Evolutionary conservation across 2,113 vertebrate species (phyloP).

Genomic region (Hylia prasina): DNA sequence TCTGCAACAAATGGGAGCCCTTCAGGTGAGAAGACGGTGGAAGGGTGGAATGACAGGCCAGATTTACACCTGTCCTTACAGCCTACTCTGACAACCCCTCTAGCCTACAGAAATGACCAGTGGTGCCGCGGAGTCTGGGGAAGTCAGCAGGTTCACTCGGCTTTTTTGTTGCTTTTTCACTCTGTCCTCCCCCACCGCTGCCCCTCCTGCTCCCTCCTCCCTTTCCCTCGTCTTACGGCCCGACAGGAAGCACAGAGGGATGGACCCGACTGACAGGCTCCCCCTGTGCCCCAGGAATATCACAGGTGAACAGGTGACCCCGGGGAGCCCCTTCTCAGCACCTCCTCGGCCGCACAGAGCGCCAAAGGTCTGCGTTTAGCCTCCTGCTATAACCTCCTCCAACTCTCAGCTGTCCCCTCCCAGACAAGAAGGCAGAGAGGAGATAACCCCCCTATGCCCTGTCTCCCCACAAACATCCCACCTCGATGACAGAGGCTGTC

Average conservation of each 20-base stretch:
- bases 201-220: neutral
- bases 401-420: neutral
- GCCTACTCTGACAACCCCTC: conserved; percentile 75
- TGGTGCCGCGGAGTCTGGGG: conserved; percentile 93
- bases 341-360: neutral
- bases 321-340: neutral
- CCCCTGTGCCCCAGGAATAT: neutral
- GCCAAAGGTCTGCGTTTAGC: neutral
- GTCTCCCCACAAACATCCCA: neutral
- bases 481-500: conserved; percentile 71
- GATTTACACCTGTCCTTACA: conserved; percentile 95
- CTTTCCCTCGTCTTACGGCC: neutral
- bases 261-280: conserved; percentile 37
- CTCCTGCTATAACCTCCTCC: neutral
- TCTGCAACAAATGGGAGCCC: conserved; percentile 78
- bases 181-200: neutral
- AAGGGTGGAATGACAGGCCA: conserved; percentile 80
- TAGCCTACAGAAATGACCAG: conserved; percentile 90
- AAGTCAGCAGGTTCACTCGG: conserved; percentile 71
- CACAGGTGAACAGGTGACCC: neutral
- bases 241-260: conserved; percentile 61
- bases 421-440: neutral
- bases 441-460: neutral
- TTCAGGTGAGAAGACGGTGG: conserved; percentile 84
- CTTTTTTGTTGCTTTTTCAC: neutral